phyloP scores from a whole-genome alignment of 2,888 invertebrate genomes.

The Drosophila pseudotalamancana region DNA sequence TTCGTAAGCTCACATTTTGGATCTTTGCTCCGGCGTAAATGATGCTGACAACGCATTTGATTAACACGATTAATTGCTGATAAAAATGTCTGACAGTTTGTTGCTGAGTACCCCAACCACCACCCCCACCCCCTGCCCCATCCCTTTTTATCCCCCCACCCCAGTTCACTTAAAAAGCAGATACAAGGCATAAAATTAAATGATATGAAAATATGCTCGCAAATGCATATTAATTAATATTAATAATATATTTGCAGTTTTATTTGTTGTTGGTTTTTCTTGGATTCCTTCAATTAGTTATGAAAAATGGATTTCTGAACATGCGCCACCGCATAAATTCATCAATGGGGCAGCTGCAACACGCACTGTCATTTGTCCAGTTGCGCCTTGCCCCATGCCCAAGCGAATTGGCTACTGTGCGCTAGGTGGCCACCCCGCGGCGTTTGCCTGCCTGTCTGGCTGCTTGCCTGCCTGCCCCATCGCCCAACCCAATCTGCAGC shows the following conservation, averaged over 20 bases:
- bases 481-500: conserved; percentile 16
- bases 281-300: conserved; percentile 75
- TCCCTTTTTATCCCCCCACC: too few species aligned
- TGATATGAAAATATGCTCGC: conserved; percentile 2
- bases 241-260: conserved; percentile 21
- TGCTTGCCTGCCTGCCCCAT: conserved; percentile 12
- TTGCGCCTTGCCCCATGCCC: conserved; percentile 31
- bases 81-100: conserved; percentile 77
- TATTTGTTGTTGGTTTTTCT: conserved; percentile 2
- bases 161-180: conserved; percentile 22
- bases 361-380: conserved; percentile 76
- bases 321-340: conserved; percentile 72
- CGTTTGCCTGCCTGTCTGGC: conserved; percentile 4
- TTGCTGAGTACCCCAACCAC: conserved; percentile 16
- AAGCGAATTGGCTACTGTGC: conserved; percentile 62
- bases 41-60: conserved; percentile 83
- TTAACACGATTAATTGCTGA: conserved; percentile 83
- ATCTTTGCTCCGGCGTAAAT: conserved; percentile 65
- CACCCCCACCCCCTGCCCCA: background rate
- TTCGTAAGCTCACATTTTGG: conserved; percentile 61
- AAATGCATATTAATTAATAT: conserved; percentile 47
- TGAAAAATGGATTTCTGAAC: conserved; percentile 73
- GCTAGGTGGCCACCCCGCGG: conserved; percentile 37
- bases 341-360: conserved; percentile 73
- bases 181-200: background rate